Conservation (phyloP, 2,888 invertebrate species). For the Cephus pulcher region DNA sequence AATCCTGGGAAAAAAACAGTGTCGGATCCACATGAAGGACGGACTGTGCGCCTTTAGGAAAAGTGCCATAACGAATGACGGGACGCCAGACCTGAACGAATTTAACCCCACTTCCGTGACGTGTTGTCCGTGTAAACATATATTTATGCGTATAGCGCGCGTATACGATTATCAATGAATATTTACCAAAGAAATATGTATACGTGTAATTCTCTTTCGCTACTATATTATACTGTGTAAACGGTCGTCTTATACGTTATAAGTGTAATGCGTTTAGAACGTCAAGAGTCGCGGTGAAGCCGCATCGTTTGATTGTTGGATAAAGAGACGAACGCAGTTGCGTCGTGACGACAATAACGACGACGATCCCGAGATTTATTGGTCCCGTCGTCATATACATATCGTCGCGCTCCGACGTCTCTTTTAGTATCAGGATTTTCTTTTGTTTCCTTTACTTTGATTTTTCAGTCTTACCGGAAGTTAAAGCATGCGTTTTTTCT, state of each 20-base stretch:
- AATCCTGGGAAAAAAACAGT: background rate
- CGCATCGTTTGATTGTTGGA: conserved; percentile 26
- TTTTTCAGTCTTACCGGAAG: conserved; percentile 52
- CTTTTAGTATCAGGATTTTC: conserved; percentile 14
- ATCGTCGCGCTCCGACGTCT: conserved; percentile 5
- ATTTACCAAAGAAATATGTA: background rate
- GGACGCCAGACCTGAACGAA: background rate
- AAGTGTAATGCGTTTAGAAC: background rate
- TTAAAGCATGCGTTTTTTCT: conserved; percentile 32
- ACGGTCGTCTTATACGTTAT: background rate
- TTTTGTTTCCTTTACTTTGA: conserved; percentile 39
- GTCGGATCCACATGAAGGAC: background rate
- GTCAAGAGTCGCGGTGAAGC: background rate
- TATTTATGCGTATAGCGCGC: background rate
- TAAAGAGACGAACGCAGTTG: conserved; percentile 4
- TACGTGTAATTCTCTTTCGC: background rate
- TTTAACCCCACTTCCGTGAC: background rate
- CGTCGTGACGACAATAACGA: conserved; percentile 9
- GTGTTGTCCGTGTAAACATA: background rate
- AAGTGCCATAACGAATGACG: background rate
- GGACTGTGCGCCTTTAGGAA: background rate
- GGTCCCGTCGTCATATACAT: background rate
- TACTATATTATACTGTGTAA: background rate
- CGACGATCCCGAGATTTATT: background rate
- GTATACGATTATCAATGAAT: background rate